Base-by-base conservation (phyloP, 2,888 invertebrate species). In the Chesias legatella region DNA sequence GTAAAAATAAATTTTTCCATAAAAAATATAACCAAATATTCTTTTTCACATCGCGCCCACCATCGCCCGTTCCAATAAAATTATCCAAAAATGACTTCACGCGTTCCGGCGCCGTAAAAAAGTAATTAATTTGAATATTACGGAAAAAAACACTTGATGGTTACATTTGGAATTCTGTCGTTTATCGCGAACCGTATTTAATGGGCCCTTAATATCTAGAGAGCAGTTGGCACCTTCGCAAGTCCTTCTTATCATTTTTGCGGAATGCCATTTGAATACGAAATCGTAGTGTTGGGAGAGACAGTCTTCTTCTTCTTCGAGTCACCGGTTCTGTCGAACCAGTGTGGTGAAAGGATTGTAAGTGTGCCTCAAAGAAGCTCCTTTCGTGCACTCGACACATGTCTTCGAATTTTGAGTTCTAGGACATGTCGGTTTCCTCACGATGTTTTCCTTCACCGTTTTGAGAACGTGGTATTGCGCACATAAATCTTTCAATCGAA, bases 111-210 rank as follows among this genome's bases (percentile, higher is more conserved):
- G 43, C 58, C 58, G 78, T 80, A 78, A 81, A 82, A 81, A 77
- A 68, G 72, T 71, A 76, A 81, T 80, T 81, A 82, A 79, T 79
- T 80, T 78, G 71, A 79, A 81, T 80, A 80, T 73, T 68, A 76
- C 66, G 54, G 49, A 63, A 68, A 75, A 72, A 75, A 63, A 70
- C 67, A 65, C 56, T 59, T 65, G 70, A 76, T 67, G 66, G 65
- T 49, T 44, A 61, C 70, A 77, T 81, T 80, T 73, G 68, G 63
- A 72, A 76, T 78, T 79, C 79, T 66, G 71, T 58, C 72, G 61
- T 63, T 78, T 78, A 81, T 79, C 67, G 63, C 53, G 53, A 56
- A 41, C 53, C 50, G 62, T 67, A 67, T 60, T 72, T 79, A 80
- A 81, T 78, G 77, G 66, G 44, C 48, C 57, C 66, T 77, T 79